Conservation (phyloP, 2,888 invertebrate genomes). For the Hirtodrosophila duncani region DNA sequence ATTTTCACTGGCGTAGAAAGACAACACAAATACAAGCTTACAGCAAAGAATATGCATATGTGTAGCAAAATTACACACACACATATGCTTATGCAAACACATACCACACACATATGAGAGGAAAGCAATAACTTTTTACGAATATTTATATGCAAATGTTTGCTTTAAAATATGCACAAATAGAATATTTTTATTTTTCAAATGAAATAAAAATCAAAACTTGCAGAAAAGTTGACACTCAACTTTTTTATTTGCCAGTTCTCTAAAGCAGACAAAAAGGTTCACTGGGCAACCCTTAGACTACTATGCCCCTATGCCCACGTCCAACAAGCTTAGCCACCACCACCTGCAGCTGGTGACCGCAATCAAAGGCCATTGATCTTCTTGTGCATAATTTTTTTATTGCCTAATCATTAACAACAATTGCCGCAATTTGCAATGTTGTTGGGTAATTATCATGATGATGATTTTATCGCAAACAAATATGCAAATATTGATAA, state of each 20-base stretch:
- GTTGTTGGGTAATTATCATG: constrained; percentile 30
- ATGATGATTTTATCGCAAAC: constrained; percentile 50
- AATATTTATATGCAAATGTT: constrained; percentile 68
- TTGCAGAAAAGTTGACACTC: constrained; percentile 21
- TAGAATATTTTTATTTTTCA: constrained; percentile 41
- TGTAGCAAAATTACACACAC: constrained; percentile 8
- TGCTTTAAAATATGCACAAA: constrained; percentile 67
- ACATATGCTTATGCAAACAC: constrained; percentile 32
- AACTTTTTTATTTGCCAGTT: neutral
- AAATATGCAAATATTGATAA: constrained; percentile 61
- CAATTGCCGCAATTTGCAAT: constrained; percentile 66
- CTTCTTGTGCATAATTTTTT: constrained; percentile 36
- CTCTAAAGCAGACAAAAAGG: too few species aligned
- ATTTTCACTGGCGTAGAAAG: constrained; percentile 57
- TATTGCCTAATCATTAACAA: constrained; percentile 65
- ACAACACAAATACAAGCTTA: constrained; percentile 42
- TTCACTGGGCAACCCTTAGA: too few species aligned
- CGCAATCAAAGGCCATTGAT: constrained; percentile 69
- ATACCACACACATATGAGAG: constrained; percentile 17
- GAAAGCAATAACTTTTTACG: constrained; percentile 33
- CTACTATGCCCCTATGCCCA: neutral
- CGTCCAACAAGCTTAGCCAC: constrained; percentile 12
- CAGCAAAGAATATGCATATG: too few species aligned
- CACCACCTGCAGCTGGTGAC: constrained; percentile 38
- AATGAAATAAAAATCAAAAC: constrained; percentile 21